Conservation (phyloP, 1,140 invertebrate genomes). For the Campoletis sonorensis region DNA sequence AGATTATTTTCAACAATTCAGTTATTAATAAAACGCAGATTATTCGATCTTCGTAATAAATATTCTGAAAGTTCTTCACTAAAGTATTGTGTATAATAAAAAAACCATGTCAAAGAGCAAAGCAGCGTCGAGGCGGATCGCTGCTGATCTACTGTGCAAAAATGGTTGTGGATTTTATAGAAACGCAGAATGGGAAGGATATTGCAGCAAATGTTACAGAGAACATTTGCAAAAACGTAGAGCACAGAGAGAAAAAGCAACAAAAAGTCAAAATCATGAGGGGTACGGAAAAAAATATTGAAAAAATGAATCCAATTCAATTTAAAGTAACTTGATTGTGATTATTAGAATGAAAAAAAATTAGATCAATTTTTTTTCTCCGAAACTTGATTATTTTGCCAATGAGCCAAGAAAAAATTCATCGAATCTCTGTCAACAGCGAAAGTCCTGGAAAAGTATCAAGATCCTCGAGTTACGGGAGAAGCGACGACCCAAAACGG, state of each 20-base stretch:
- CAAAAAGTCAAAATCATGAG: conserved; percentile 62
- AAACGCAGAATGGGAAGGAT: conserved; percentile 97
- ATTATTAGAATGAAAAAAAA: no score
- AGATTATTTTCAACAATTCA: background rate
- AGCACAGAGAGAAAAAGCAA: conserved; percentile 71
- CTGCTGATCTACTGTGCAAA: conserved; percentile 93
- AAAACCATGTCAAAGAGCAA: conserved; percentile 85
- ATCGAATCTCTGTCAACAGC: conserved; percentile 50
- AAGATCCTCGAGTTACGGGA: conserved; percentile 35
- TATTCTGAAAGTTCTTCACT: background rate
- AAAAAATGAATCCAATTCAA: no score
- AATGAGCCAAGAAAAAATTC: no score
- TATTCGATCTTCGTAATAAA: background rate
- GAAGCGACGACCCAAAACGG: conserved; percentile 87
- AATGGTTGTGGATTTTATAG: conserved; percentile 98
- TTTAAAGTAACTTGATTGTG: no score
- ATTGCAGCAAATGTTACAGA: conserved; percentile 95
- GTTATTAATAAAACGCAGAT: background rate
- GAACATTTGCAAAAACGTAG: conserved; percentile 83
- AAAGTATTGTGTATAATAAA: conserved; percentile 12
- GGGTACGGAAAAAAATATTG: conserved; percentile 60
- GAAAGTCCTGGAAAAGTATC: conserved; percentile 52
- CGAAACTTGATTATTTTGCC: background rate
- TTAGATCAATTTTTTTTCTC: no score
- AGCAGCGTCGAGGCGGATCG: conserved; percentile 85